Evolutionary conservation across 2,888 invertebrate genomes (phyloP).

Genomic region (Stenoptilia bipunctidactyla): DNA sequence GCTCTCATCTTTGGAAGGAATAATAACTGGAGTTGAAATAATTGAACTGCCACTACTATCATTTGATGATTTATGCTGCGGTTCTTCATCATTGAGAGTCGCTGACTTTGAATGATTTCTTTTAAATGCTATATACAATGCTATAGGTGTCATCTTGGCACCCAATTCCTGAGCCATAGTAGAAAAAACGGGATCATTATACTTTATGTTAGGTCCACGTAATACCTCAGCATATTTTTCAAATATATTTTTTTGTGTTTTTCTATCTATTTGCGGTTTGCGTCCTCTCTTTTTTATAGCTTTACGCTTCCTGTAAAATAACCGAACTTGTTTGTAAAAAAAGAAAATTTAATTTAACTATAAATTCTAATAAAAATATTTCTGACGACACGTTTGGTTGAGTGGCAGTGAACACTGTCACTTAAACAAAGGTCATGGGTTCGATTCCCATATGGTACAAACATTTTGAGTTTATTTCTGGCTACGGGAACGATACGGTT

Average conservation of each 20-base stretch:
- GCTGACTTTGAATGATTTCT: not conserved
- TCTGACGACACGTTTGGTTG: no score
- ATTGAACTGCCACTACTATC: not conserved
- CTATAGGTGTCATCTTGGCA: slow-evolving; percentile 1
- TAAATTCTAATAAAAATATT: no score
- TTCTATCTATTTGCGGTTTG: slow-evolving; percentile 1
- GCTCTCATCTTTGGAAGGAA: slow-evolving; percentile 1
- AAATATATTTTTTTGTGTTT: slow-evolving; percentile 1
- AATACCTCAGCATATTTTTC: slow-evolving; percentile 2
- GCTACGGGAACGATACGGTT: no score
- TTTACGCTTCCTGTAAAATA: not conserved
- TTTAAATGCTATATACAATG: not conserved
- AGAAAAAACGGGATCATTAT: slow-evolving; percentile 5
- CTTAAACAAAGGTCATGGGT: no score
- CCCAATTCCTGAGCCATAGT: slow-evolving; percentile 2
- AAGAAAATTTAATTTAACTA: no score
- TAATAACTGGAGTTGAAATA: not conserved
- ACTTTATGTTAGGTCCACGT: slow-evolving; percentile 3
- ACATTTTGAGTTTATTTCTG: no score
- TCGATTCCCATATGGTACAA: no score
- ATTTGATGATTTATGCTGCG: not conserved
- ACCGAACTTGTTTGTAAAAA: not conserved
- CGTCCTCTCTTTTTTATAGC: slow-evolving; percentile 1
- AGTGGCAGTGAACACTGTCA: no score
- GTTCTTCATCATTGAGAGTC: not conserved